Percentiles rank a stretch among this genome's conserved stretches.
Conservation (phyloP, 2,888 invertebrate genomes). For the Pandemis corylana region DNA sequence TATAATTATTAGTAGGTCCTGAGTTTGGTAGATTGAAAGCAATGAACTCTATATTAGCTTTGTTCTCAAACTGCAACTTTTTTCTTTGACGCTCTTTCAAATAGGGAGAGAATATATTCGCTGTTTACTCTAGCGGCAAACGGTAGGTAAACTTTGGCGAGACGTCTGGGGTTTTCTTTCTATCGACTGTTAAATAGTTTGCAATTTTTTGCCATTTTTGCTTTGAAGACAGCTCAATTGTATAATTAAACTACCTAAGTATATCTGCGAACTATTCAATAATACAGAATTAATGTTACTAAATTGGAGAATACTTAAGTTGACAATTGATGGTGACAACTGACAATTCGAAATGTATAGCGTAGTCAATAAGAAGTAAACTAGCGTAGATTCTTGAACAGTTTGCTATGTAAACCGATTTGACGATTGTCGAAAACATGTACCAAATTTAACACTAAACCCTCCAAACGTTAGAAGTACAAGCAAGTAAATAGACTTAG, state of each 20-base stretch:
- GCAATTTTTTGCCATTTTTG: not conserved
- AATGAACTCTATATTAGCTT: not conserved
- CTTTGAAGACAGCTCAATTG: not conserved
- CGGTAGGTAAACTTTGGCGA: not conserved
- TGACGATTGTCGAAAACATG: too few relatives aligned
- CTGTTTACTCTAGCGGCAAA: not conserved
- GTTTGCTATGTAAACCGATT: too few relatives aligned
- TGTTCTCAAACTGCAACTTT: not conserved
- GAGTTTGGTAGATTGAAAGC: not conserved
- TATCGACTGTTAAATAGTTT: not conserved
- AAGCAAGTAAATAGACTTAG: too few relatives aligned
- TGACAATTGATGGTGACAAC: too few relatives aligned
- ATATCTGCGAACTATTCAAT: too few relatives aligned
- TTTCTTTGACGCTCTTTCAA: not conserved
- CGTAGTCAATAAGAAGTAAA: too few relatives aligned
- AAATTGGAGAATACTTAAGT: not conserved
- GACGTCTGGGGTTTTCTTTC: not conserved
- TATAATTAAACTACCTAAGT: not conserved
- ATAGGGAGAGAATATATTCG: constrained; percentile 4
- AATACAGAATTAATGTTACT: too few relatives aligned
- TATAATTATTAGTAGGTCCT: too few relatives aligned
- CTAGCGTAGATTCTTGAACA: too few relatives aligned
- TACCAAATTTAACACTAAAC: too few relatives aligned
- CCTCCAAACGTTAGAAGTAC: too few relatives aligned
- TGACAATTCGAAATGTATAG: too few relatives aligned